Evolutionary conservation across 1,140 invertebrate genomes (phyloP).

Genomic region (Heliconius congener): DNA sequence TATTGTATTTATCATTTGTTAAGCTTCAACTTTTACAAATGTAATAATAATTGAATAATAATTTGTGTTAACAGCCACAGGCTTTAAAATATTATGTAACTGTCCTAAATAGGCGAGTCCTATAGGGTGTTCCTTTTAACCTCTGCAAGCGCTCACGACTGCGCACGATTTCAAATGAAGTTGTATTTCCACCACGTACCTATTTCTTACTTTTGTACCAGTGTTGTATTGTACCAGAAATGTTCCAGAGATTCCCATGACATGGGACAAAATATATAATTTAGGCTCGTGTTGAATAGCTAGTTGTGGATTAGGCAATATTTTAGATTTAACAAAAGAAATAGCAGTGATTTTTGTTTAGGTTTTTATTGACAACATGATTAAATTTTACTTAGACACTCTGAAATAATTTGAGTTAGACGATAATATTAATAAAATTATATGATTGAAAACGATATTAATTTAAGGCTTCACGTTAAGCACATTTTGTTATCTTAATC

Average conservation of each 20-base stretch:
- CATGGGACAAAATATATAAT: conserved; percentile 30
- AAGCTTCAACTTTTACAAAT: no score
- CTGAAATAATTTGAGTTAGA: no score
- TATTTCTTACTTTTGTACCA: conserved; percentile 38
- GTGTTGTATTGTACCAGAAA: conserved; percentile 40
- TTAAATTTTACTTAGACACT: no score
- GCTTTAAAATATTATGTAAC: conserved; percentile 29
- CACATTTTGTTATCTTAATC: no score
- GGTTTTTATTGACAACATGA: no score
- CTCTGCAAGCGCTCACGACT: conserved; percentile 43
- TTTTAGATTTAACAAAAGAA: neutral
- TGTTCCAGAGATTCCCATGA: conserved; percentile 42
- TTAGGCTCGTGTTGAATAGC: neutral
- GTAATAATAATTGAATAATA: neutral
- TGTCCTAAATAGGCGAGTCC: conserved; percentile 36
- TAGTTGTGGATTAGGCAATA: neutral
- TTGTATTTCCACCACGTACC: conserved; percentile 37
- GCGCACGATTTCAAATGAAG: conserved; percentile 48
- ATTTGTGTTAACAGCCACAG: neutral
- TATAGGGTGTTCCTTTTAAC: conserved; percentile 41
- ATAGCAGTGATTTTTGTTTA: neutral
- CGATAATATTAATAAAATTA: no score
- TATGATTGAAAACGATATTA: no score
- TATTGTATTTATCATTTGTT: no score
- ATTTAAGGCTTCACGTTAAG: no score